Evolutionary conservation across 2,888 invertebrate species (phyloP).

Genomic region (Cheilosia impressa): DNA sequence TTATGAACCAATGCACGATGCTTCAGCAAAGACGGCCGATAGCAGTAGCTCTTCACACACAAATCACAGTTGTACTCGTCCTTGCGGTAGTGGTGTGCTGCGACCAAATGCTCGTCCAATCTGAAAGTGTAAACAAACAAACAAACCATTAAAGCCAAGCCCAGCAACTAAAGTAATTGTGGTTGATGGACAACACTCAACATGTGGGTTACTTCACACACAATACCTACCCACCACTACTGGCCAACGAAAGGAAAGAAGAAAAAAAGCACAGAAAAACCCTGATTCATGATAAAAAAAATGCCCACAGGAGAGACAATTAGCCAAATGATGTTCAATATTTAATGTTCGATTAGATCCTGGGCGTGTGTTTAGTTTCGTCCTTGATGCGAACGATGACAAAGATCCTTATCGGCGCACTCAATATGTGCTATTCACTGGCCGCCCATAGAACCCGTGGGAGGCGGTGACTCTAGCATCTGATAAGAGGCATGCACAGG

Average conservation of each 20-base stretch:
- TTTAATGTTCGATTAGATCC: constrained; percentile 83
- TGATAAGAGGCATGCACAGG: constrained; percentile 71
- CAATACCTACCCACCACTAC: constrained; percentile 29
- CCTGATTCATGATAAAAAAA: constrained; percentile 64
- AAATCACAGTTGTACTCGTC: constrained; percentile 93
- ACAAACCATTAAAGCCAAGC: constrained; percentile 26
- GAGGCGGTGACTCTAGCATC: constrained; percentile 70
- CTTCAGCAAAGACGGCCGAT: constrained; percentile 91
- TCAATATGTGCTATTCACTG: constrained; percentile 50
- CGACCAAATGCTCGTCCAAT: constrained; percentile 92
- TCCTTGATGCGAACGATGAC: constrained; percentile 79
- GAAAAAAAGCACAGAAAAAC: constrained; percentile 6
- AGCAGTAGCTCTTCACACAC: constrained; percentile 92
- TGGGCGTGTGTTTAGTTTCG: constrained; percentile 76
- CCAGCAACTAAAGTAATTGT: constrained; percentile 54
- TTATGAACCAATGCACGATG: constrained; percentile 93
- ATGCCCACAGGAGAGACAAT: constrained; percentile 79
- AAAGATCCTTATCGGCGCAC: constrained; percentile 69
- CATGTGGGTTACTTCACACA: constrained; percentile 81
- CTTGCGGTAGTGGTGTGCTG: constrained; percentile 90
- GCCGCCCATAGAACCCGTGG: constrained; percentile 32
- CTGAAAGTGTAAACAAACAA: constrained; percentile 84
- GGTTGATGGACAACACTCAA: constrained; percentile 49
- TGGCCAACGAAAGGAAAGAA: constrained; percentile 3
- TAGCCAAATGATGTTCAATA: constrained; percentile 84